Percentiles rank a stretch among this genome's conserved stretches.
These are phyloP conservation scores for Numida meleagris DNA, from an alignment of 2,113 vertebrate species.

Conservation along the genomic window DNA sequence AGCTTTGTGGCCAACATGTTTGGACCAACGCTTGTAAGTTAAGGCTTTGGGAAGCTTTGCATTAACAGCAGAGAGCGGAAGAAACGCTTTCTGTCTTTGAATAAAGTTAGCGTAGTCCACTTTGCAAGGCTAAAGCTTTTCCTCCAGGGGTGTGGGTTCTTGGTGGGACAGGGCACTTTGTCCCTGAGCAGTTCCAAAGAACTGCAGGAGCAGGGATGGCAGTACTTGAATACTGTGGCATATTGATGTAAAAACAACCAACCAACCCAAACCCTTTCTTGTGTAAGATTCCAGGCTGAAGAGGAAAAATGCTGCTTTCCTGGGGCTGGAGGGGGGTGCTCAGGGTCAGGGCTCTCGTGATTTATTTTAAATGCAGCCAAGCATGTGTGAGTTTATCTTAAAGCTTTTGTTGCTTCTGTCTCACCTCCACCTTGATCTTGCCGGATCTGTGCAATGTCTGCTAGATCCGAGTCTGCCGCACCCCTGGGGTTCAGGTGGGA, in stretches of 20 bases:
- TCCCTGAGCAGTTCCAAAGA: background rate
- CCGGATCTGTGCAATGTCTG: fast-evolving
- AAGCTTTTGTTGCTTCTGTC: background rate
- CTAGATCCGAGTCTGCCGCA: fast-evolving
- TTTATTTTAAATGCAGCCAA: background rate
- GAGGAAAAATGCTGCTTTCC: background rate
- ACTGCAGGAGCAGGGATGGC: no score
- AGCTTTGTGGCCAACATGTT: background rate
- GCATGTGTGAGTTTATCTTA: background rate
- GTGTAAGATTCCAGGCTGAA: background rate
- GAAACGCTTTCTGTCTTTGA: background rate
- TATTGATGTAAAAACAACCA: no score
- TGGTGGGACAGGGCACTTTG: background rate
- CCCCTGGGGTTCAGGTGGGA: fast-evolving
- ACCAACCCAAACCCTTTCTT: no score
- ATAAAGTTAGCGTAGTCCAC: fast-evolving
- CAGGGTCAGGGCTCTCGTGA: background rate
- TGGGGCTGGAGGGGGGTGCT: background rate
- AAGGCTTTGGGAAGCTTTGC: background rate
- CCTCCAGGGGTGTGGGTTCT: background rate
- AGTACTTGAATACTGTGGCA: no score
- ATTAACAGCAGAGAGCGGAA: background rate
- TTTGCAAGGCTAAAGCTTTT: background rate
- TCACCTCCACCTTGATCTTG: fast-evolving
- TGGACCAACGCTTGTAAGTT: background rate